These are phyloP conservation scores for Coccyzus lansbergi DNA, from an alignment of 2,797 vertebrate species.

Conservation along the genomic window DNA sequence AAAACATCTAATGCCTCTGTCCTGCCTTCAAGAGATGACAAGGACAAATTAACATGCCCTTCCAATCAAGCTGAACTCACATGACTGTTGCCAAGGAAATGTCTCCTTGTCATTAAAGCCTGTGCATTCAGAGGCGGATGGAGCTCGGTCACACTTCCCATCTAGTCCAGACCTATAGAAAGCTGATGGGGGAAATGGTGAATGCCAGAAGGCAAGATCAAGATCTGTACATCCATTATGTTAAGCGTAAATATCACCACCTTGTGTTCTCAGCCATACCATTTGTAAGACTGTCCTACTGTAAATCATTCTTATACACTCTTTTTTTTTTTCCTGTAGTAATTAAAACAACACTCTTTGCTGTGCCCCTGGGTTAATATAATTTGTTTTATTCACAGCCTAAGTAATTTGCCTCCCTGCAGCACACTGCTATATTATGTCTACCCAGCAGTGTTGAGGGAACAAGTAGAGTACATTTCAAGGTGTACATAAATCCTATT, in stretches of 20 bases:
- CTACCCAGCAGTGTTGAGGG: slow-evolving; percentile 22
- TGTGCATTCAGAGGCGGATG: neutral
- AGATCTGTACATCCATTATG: accelerated
- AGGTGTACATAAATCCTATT: slow-evolving; percentile 38
- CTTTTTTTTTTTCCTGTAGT: neutral
- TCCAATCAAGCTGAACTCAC: slow-evolving; percentile 36
- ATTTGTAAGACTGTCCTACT: neutral
- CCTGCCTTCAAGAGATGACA: slow-evolving; percentile 43
- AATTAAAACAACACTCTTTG: slow-evolving; percentile 45
- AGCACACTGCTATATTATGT: neutral
- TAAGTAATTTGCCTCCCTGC: slow-evolving; percentile 39
- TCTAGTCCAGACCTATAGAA: neutral
- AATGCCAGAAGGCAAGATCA: neutral
- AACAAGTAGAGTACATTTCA: slow-evolving; percentile 29
- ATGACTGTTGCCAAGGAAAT: slow-evolving; percentile 37
- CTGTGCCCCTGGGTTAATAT: slow-evolving; percentile 46
- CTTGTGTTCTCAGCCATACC: neutral
- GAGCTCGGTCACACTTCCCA: neutral
- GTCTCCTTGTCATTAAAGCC: neutral
- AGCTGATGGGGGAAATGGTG: neutral
- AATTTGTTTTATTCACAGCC: slow-evolving; percentile 60
- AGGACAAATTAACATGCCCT: slow-evolving; percentile 52
- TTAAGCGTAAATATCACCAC: slow-evolving; percentile 35
- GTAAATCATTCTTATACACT: neutral
- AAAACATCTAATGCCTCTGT: slow-evolving; percentile 7